Conservation (phyloP, 2,888 invertebrate genomes). For the Gari tellinella region DNA sequence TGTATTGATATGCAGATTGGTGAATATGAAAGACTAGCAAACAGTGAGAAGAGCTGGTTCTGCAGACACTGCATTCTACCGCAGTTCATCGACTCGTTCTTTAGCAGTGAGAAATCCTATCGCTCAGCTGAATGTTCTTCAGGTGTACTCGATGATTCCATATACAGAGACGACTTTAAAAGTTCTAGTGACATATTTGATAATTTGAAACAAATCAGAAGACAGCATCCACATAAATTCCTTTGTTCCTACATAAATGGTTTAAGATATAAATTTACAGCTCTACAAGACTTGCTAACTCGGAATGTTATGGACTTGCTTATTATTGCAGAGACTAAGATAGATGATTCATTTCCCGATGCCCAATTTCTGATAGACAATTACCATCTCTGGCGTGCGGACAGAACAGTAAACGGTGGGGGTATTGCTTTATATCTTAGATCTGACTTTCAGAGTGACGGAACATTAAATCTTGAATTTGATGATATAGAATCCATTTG, state of each 20-base stretch:
- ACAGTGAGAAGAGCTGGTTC: too few species aligned
- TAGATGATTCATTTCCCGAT: conserved; percentile 33
- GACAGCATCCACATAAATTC: too few species aligned
- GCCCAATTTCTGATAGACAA: conserved; percentile 23
- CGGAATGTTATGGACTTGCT: conserved; percentile 16
- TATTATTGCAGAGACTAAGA: conserved; percentile 39
- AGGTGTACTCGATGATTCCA: too few species aligned
- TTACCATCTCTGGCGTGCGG: conserved; percentile 24
- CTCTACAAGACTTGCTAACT: conserved; percentile 11
- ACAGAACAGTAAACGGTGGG: conserved; percentile 28
- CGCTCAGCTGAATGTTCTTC: too few species aligned
- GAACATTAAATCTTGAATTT: conserved; percentile 23
- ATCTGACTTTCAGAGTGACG: conserved; percentile 28
- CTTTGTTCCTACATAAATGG: conserved; percentile 37
- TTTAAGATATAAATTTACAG: conserved; percentile 19
- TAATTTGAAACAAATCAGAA: too few species aligned
- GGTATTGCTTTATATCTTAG: conserved; percentile 24
- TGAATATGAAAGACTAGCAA: too few species aligned
- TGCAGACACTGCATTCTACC: too few species aligned
- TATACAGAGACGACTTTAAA: too few species aligned
- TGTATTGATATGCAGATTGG: too few species aligned
- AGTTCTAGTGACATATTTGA: too few species aligned
- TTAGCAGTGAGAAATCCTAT: too few species aligned
- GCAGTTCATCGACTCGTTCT: too few species aligned
- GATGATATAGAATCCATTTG: conserved; percentile 18